Evolutionary conservation across 2,797 vertebrate species (phyloP), one percentile per base, ranked within the genome.

Genomic region (Onychomys torridus): DNA sequence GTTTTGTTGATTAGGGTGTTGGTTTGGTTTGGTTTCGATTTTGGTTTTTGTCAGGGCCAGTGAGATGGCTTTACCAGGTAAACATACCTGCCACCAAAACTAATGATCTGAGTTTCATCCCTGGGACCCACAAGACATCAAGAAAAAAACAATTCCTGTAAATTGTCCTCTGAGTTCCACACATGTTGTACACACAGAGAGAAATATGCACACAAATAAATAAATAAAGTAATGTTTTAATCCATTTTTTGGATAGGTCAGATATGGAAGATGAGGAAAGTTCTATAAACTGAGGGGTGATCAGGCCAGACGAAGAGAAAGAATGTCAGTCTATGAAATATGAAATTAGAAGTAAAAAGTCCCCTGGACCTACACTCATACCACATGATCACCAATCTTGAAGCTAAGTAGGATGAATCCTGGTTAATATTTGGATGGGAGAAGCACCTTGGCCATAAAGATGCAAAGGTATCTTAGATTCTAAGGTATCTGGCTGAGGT

Each of bases 181-280:
- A 13, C 11, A 1, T 49, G 29, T 65, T 34, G 27, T 65, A 65
- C 40, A 88, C 40, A 88, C 52, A 59, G n/a, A 82, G 2, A 77
- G 23, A 86, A 0, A 12, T 17, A 88, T 3, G 34, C 9, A 73
- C 27, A 32, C 67, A 88, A 40, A 49, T n/a, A n/a, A 65, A 32
- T 65, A 67, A 63, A 46, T 43, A 83, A 13, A 37, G 65, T 37
- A 69, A 52, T 52, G 4, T 23, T 69, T 86, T 84, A 16, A 40
- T 14, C 17, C 55, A 25, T 12, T 86, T 71, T 55, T 95, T 85
- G 37, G 67, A 67, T 49, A 93, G 59, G n/a, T 75, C 92, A 95
- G 37, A 77, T 73, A 63, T 10, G 55, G 57, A 90, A 61, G 34
- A 65, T 4, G 37, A 92, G 7, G 19, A 57, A 37, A 59, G 4